Evolutionary conservation across 1,140 invertebrate genomes (phyloP), one percentile per base, ranked within the genome.

Genomic region (Heliothis subflexa): DNA sequence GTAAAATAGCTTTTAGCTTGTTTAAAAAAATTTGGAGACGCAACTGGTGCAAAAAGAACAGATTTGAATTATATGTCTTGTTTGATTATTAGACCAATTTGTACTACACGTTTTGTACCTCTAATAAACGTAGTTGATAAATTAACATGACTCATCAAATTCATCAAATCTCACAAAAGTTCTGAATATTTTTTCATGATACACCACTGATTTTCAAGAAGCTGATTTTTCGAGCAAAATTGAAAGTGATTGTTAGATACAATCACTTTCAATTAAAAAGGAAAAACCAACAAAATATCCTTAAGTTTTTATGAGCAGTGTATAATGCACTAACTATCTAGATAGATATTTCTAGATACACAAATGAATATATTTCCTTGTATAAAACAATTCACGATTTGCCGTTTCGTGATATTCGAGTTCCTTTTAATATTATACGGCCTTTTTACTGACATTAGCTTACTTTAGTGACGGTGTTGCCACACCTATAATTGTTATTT

Each of bases 401-500:
- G 0, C 21, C 21, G 55, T 70, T n/a, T 70, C 21, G 13, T 21
- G 14, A 9, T 70, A 50, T 52, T 50, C 45, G 13, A 50, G 18
- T 50, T 28, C 40, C 16, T 28, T 52, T 18, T 50, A 25, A 70
- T 28, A 52, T 16, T 5, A 18, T 28, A 25, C 47, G 21, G 10
- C 40, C 7, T 47, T 47, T 62, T 62, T 62, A 62, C 62, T 66
- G 62, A 16, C 40, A 47, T 12, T 40, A 18, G 50, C 18, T 28
- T 70, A 50, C 50, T 52, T 70, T 12, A 50, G 13, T 52, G 16
- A 18, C 45, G 28, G 66, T 50, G 47, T 52, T 70, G 45, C 45
- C 66, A 28, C 66, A 70, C 45, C 66, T 52, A 7, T 52, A 25
- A 28, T 50, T 52, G 47, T 70, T 70, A 52, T 70, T 70, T 70